Conservation (phyloP, 35 echinoderm and acorn worm genomes). For the Lytechinus variegatus region DNA sequence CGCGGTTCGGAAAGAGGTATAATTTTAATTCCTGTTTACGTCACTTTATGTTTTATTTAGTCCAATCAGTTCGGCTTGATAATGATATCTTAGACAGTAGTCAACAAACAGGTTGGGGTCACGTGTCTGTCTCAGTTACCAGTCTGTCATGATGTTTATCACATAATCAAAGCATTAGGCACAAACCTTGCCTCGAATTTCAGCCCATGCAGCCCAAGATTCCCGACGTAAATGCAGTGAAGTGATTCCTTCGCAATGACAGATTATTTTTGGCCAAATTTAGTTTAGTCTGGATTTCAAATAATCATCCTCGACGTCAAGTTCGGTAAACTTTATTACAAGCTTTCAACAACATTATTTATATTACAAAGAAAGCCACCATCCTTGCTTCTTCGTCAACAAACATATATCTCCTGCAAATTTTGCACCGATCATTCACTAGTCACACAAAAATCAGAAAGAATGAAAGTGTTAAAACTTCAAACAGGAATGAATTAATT, state of each 20-base stretch:
- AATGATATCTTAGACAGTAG: background rate
- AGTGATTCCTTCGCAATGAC: background rate
- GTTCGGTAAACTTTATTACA: background rate
- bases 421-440: no score
- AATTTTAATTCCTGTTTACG: background rate
- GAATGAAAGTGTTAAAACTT: no score
- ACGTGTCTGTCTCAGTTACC: background rate
- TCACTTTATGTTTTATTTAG: background rate
- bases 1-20: background rate
- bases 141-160: slow-evolving; percentile 3
- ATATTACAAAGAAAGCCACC: background rate
- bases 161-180: slow-evolving; percentile 3
- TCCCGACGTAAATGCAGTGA: background rate
- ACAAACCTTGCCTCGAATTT: background rate
- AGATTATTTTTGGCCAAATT: background rate
- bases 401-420: no score
- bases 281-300: background rate
- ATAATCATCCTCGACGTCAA: background rate
- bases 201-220: background rate
- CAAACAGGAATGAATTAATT: no score
- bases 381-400: no score
- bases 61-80: slow-evolving; percentile 1
- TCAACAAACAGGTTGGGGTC: background rate
- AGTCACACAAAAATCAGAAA: no score
- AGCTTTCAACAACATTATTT: background rate